Evolutionary conservation across 2,113 vertebrate genomes (phyloP).

Genomic region (Notiomystis cincta): DNA sequence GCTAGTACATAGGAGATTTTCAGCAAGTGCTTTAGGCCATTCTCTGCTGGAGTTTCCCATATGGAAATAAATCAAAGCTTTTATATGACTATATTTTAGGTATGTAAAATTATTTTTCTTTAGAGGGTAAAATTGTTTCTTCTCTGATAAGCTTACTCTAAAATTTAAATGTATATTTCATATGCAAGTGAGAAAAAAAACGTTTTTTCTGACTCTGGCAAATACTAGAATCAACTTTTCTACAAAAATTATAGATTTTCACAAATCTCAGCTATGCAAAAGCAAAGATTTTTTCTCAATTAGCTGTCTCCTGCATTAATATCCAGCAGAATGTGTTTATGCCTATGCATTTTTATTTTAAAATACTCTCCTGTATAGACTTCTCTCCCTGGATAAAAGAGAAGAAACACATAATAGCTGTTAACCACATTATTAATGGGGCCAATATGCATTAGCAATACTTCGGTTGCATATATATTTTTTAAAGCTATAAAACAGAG

Average conservation of each 20-base stretch:
- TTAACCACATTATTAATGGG: neutral
- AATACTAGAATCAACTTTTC: neutral
- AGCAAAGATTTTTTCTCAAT: neutral
- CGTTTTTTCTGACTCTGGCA: neutral
- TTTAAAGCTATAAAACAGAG: neutral
- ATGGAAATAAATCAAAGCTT: neutral
- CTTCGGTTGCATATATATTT: neutral
- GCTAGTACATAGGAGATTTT: neutral
- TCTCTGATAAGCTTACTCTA: neutral
- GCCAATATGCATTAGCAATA: neutral
- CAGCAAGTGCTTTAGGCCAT: neutral
- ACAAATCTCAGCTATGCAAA: neutral
- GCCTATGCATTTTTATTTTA: neutral
- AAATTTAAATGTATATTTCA: neutral
- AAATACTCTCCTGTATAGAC: neutral
- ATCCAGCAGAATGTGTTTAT: neutral
- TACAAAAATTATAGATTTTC: neutral
- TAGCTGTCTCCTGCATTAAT: neutral
- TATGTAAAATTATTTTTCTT: neutral
- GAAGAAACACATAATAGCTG: neutral
- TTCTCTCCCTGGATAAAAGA: neutral
- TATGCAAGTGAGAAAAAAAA: neutral
- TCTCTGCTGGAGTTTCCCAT: neutral
- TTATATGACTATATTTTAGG: neutral
- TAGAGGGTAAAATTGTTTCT: neutral